Base-by-base conservation (phyloP, 2,888 invertebrate genomes). In the Calliopum simillimum region DNA sequence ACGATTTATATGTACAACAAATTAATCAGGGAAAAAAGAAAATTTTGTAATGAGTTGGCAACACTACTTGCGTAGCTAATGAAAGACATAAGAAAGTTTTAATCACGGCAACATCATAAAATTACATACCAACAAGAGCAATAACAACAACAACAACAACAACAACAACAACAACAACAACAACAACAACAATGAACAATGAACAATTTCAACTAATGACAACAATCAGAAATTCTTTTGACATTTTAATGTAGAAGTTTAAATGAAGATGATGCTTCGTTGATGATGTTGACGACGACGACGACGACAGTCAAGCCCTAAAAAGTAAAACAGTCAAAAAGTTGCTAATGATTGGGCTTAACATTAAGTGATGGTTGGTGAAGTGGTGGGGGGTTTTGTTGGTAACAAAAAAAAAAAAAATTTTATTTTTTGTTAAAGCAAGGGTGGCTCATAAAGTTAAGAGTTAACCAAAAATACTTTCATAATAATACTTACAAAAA, bases 221-320 rank as follows among this genome's bases (percentile, higher is more conserved):
- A 68, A 61, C 53, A 59, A 68, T 61, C 53, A 68, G 33, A 64
- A 64, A 64, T 64, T 53, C 64, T 53, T 64, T 64, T 64, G 64
- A 63, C 64, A 64, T 64, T 64, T 64, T 51, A 64, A 64, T 64
- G 64, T 41, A 53, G 41, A 64, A 64, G 64, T 64, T 51, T 33
- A 64, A 64, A 63, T 63, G 63, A 64, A 64, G 51, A 51, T 41
- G 43, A n/a, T 0, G 46, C 41, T 67, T 67, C 51, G 53, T 51
- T 53, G 43, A 65, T 43, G 65, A 62, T 23, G 44, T 21, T 46
- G 46, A 61, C 55, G 16, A 55, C 19, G 19, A 55, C 59, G 21
- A n/a, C 51, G 63, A 64, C 43, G 47, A 12, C 67, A 53, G 56
- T 69, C 70, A 74, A 74, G 72, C 72, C 72, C 55, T 59, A 67